phyloP scores from a whole-genome alignment of 2,888 invertebrate species.

The Cactoblastis cactorum region DNA sequence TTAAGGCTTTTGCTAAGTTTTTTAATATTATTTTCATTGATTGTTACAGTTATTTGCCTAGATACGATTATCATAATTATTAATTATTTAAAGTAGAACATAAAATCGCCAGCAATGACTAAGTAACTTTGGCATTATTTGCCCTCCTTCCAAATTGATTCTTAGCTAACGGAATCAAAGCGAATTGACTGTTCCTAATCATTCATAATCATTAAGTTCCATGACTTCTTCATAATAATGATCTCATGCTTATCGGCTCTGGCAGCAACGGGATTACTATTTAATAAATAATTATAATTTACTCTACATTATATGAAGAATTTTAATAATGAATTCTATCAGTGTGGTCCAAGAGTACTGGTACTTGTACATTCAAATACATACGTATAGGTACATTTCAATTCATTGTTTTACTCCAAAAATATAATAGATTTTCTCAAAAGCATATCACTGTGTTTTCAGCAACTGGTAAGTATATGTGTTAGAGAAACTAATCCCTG shows the following conservation, averaged over 20 bases:
- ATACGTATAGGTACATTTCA: too few relatives aligned
- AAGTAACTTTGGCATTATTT: not conserved
- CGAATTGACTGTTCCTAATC: not conserved
- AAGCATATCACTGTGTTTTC: too few relatives aligned
- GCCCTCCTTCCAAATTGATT: not conserved
- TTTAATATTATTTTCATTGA: too few relatives aligned
- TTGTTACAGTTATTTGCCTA: too few relatives aligned
- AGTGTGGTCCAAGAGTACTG: too few relatives aligned
- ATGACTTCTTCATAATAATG: conserved; percentile 1
- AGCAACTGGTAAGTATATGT: too few relatives aligned
- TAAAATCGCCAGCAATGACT: not conserved
- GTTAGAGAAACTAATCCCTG: too few relatives aligned
- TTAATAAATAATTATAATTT: not conserved
- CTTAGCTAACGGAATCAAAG: not conserved
- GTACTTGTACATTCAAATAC: too few relatives aligned
- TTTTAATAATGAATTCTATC: not conserved
- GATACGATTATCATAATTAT: too few relatives aligned
- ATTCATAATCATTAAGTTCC: conserved; percentile 6
- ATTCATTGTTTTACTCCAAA: too few relatives aligned
- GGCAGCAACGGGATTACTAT: not conserved
- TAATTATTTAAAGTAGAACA: not conserved
- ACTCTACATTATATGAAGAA: not conserved
- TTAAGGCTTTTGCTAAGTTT: too few relatives aligned
- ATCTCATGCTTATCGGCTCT: not conserved
- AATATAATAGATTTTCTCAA: too few relatives aligned